phyloP scores from a whole-genome alignment of 2,888 invertebrate species.

The Chironomus tentans region DNA sequence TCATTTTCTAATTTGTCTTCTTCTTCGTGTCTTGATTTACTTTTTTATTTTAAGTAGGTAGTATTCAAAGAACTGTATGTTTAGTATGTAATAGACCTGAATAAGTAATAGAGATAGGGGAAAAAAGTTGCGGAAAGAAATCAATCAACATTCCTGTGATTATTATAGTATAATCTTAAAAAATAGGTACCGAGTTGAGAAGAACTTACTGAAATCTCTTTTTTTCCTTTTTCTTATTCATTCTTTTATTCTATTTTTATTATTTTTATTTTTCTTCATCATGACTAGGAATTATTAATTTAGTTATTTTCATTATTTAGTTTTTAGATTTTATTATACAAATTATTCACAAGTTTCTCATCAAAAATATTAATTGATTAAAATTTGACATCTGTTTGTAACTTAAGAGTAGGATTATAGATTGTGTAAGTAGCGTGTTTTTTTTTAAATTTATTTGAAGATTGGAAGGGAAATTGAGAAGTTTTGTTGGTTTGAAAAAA shows the following conservation, averaged over 20 bases:
- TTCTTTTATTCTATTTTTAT: background rate
- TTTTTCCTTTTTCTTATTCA: background rate
- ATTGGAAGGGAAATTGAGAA: too few species aligned
- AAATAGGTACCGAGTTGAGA: constrained; percentile 3
- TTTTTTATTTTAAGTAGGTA: background rate
- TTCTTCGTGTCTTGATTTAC: too few species aligned
- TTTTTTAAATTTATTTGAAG: too few species aligned
- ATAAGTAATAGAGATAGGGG: background rate
- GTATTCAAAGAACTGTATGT: background rate
- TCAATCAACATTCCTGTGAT: background rate
- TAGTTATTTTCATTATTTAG: background rate
- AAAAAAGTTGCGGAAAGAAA: background rate
- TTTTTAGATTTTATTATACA: background rate
- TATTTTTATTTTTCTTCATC: background rate
- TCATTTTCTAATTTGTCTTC: too few species aligned
- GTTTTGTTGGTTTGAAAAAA: too few species aligned
- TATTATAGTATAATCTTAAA: background rate
- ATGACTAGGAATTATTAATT: background rate
- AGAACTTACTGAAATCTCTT: background rate
- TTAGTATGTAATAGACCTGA: background rate
- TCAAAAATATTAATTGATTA: background rate
- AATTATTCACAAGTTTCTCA: background rate
- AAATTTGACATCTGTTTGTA: too few species aligned
- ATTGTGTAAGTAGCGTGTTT: too few species aligned
- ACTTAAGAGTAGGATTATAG: too few species aligned